Evolutionary conservation across 2,113 vertebrate species (phyloP).

Genomic region (Naja naja): DNA sequence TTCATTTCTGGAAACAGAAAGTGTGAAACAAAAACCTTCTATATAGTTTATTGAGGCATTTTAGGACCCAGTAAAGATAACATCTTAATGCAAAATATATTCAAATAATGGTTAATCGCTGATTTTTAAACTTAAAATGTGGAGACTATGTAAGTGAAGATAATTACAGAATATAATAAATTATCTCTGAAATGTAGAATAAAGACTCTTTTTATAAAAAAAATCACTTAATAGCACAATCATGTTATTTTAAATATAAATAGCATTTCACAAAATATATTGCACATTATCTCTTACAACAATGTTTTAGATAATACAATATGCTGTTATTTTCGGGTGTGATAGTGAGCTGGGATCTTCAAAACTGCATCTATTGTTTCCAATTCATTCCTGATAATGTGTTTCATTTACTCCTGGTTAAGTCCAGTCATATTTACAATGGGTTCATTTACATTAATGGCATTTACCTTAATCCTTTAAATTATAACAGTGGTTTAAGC

Average conservation of each 20-base stretch:
- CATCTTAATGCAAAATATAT: neutral
- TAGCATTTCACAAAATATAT: neutral
- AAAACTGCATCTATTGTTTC: neutral
- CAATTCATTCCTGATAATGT: neutral
- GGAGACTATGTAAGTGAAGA: neutral
- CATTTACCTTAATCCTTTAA: neutral
- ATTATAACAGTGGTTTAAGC: neutral
- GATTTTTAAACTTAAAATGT: neutral
- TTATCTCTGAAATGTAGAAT: neutral
- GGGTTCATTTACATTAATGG: neutral
- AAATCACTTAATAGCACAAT: neutral
- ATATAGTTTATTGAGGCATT: constrained; percentile 10
- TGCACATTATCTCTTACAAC: neutral
- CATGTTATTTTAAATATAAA: neutral
- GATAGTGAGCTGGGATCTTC: neutral
- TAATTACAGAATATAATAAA: neutral
- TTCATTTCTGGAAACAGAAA: constrained; percentile 17
- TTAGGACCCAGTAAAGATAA: neutral
- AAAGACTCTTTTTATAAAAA: neutral
- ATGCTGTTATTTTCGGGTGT: neutral
- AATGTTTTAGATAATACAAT: neutral
- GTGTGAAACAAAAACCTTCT: neutral
- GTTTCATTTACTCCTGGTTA: neutral
- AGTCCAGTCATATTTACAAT: neutral
- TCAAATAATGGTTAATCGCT: neutral